Evolutionary conservation across 2,797 vertebrate genomes (phyloP), one percentile per base, ranked within the genome.

Genomic region (Lepus oiostolus): DNA sequence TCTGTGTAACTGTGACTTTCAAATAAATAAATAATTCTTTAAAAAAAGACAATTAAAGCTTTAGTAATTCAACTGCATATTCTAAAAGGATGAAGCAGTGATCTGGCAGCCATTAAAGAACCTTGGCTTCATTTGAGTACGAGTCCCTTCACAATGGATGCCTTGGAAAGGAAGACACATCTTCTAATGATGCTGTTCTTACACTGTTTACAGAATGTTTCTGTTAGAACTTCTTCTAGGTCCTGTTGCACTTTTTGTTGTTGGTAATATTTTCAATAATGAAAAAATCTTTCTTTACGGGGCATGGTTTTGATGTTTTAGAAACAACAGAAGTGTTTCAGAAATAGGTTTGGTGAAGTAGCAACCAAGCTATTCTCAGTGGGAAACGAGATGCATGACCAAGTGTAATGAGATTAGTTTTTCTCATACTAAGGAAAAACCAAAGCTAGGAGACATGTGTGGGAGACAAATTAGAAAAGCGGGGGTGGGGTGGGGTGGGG

Each of bases 191-290:
- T 54, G 24, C 8, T 30, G 17, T 76, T 17, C 7, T 62, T 84
- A 42, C 22, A 30, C 58, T 62, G 50, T 80, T 83, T 76, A 54
- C 35, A 80, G 54, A 79, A 58, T 11, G 24, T 1, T 12, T 91
- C 50, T 70, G 83, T 75, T 17, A 91, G 30, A 71, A 88, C 90
- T 88, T 80, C 30, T 5, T 77, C 54, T 91, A 80, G 81, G 38
- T 47, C 7, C 65, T 89, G 19, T 85, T 65, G 26, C 5, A 70
- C 32, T 68, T 90, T 68, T 76, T 88, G n/a, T 75, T 90, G 38
- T 42, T 65, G 32, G 17, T 71, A 28, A 89, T 83, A 7, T 86
- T 96, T 93, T 83, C 42, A 60, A 17, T 82, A 91, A 86, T 85
- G 38, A n/a, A 86, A 90, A 86, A 21, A 10, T 83, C 19, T 62